phyloP scores from a whole-genome alignment of 2,113 vertebrate species.

The Pluvianellus socialis region DNA sequence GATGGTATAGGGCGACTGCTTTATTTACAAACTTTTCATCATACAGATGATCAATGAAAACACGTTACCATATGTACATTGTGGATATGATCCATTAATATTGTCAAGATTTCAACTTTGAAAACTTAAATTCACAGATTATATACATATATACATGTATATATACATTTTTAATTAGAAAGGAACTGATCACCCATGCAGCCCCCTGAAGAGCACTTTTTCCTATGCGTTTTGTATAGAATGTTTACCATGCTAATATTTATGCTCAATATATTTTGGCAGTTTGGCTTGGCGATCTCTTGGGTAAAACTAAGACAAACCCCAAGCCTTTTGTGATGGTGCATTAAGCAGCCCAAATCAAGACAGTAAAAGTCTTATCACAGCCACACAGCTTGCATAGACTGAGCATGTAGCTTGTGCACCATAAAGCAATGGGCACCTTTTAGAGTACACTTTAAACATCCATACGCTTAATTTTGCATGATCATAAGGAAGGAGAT shows the following conservation, averaged over 20 bases:
- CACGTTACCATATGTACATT: not conserved
- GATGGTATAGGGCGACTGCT: not conserved
- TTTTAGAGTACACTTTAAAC: not conserved
- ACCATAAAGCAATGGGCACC: not conserved
- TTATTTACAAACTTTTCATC: not conserved
- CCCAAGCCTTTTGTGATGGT: not conserved
- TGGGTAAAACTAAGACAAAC: not conserved
- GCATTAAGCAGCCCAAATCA: not conserved
- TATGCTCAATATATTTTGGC: not conserved
- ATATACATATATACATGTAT: too few species aligned
- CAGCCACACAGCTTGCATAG: not conserved
- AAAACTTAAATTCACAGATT: not conserved
- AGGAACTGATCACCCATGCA: not conserved
- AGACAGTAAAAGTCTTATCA: not conserved
- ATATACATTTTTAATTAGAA: not conserved
- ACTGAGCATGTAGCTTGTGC: not conserved
- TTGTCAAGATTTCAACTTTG: not conserved
- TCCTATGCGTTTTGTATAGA: not conserved
- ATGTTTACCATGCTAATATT: not conserved
- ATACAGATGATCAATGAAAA: not conserved
- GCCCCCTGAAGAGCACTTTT: not conserved
- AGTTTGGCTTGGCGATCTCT: not conserved
- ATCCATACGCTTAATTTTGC: not conserved
- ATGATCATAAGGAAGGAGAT: not conserved
- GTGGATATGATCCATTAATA: not conserved